A percentile compares a stretch with the other conserved stretches of the same genome.
These are phyloP conservation scores for Glaucomys volans DNA, from an alignment of 2,113 vertebrate genomes.

Conservation along the genomic window DNA sequence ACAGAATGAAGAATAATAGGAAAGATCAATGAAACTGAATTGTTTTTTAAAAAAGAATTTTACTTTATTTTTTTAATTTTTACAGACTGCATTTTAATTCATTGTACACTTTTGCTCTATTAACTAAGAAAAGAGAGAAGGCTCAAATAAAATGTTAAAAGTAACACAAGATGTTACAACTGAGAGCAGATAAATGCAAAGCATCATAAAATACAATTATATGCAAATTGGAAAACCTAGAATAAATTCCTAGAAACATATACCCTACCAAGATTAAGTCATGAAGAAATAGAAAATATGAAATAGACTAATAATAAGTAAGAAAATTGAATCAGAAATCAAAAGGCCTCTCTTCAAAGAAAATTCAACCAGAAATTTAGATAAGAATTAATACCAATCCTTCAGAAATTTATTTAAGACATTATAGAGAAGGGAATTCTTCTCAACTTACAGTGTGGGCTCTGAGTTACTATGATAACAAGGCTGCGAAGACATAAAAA, in stretches of 20 bases:
- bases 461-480: neutral
- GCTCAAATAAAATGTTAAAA: neutral
- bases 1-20: neutral
- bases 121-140: neutral
- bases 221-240: neutral
- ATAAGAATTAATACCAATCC: neutral
- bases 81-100: no score
- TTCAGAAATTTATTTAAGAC: neutral
- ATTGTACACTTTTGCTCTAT: no score
- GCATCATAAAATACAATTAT: no score
- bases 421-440: neutral
- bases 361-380: no score
- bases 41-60: neutral
- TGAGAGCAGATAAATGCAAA: neutral
- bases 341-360: no score
- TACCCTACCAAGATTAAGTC: neutral
- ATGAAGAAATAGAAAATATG: neutral
- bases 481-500: neutral
- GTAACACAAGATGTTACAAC: neutral
- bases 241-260: neutral
- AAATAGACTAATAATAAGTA: no score
- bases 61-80: no score
- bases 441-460: neutral
- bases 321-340: no score
- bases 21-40: neutral